Base-by-base conservation (phyloP, 2,113 vertebrate genomes). In the Promerops cafer region DNA sequence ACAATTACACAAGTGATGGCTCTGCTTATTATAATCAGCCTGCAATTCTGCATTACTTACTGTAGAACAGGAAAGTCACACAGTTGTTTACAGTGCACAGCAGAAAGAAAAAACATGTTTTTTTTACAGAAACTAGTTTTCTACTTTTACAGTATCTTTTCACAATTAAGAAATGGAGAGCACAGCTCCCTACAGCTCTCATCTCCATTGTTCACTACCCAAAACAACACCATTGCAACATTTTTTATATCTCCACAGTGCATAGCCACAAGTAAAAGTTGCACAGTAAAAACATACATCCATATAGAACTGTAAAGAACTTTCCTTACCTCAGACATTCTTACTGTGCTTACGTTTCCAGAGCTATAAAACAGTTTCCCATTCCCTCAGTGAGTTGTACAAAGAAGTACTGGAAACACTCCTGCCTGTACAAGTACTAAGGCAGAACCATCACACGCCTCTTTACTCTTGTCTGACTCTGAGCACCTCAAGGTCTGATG, bases 251-350 rank as follows among this genome's bases (percentile, higher is more conserved):
- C 92, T 96, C 78, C 60, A 88, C 87, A 87, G 90, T 66, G 60
- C 91, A 89, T 52, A 95, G 59, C 78, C 94, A 79, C 65, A 83
- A 95, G 91, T 74, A 97, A 94, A 95, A 95, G 94, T 96, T 94
- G 94, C 94, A 91, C 87, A 86, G 94, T 60, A 93, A 97, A 94
- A 96, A 94, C 37, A 97, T 45, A 86, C 92, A 96, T 95, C 89
- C 91, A 91, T 27, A 95, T 8, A 92, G 74, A 94, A 93, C 84
- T 93, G 89, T 93, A 95, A 95, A 89, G 94, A 94, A 93, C 95
- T 97, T 97, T 96, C 97, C 99, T 99, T 98, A 99, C 99, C 99
- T 99, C 99, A 72, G 99, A 98, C 99, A 99, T 99, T 97, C 98
- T 98, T 98, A 98, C 98, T 97, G 98, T 97, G 98, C 97, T 87